These are phyloP conservation scores for Escarpia spicata DNA, from an alignment of 2,888 invertebrate species.

Conservation along the genomic window DNA sequence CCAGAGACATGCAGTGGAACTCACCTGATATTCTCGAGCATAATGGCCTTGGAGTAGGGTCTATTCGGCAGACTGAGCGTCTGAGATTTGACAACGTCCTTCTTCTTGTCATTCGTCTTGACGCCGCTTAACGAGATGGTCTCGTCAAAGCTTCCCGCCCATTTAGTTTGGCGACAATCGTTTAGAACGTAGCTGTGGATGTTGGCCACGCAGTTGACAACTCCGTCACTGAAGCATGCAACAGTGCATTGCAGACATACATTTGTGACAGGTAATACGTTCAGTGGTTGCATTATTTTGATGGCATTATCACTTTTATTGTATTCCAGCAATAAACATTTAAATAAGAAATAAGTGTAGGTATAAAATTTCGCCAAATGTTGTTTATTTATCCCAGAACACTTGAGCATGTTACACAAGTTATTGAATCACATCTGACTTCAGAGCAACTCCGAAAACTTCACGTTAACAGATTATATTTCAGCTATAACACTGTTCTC, in stretches of 20 bases:
- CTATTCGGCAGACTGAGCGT: slow-evolving; percentile 57
- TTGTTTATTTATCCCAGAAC: not conserved
- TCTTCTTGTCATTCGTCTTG: slow-evolving; percentile 60
- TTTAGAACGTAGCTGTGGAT: slow-evolving; percentile 63
- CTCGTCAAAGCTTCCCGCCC: slow-evolving; percentile 60
- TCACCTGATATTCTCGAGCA: slow-evolving; percentile 62
- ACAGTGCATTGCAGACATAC: not conserved
- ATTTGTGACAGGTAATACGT: not conserved
- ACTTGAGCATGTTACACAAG: too few relatives aligned
- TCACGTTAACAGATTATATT: too few relatives aligned
- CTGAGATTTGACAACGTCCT: slow-evolving; percentile 55
- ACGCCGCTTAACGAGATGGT: slow-evolving; percentile 51
- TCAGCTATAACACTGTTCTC: too few relatives aligned
- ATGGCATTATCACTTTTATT: not conserved
- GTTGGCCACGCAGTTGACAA: slow-evolving; percentile 62
- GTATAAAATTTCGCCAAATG: not conserved
- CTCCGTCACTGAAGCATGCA: slow-evolving; percentile 50
- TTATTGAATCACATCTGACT: too few relatives aligned
- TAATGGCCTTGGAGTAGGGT: slow-evolving; percentile 62
- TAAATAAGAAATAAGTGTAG: not conserved
- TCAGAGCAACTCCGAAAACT: too few relatives aligned
- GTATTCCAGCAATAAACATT: not conserved
- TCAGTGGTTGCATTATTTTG: not conserved
- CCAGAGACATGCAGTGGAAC: slow-evolving; percentile 22
- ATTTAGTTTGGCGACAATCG: slow-evolving; percentile 63